These are phyloP conservation scores for Aphelinus certus DNA, from an alignment of 1,140 invertebrate species.

Conservation along the genomic window DNA sequence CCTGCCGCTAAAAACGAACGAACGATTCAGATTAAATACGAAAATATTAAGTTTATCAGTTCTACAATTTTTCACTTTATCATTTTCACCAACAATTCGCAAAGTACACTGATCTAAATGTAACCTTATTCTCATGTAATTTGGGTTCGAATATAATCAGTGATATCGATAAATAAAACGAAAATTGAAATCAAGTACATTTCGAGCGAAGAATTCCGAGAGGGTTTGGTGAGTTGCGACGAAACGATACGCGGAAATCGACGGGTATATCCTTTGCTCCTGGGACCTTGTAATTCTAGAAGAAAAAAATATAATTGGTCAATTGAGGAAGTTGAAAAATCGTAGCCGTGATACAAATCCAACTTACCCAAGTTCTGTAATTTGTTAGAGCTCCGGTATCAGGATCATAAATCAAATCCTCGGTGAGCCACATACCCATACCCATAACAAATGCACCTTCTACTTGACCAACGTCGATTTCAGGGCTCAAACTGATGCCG, in stretches of 20 bases:
- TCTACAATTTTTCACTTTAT: not conserved
- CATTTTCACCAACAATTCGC: not conserved
- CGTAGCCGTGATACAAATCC: not conserved
- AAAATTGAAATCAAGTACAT: conserved; percentile 64
- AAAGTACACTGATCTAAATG: not conserved
- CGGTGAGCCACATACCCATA: conserved; percentile 81
- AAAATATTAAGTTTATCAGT: not conserved
- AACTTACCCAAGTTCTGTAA: conserved; percentile 78
- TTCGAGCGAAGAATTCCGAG: conserved; percentile 82
- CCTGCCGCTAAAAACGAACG: conserved; percentile 71
- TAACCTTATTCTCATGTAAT: not conserved
- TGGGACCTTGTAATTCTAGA: conserved; percentile 81
- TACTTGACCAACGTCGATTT: conserved; percentile 86
- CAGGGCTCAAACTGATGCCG: conserved; percentile 79
- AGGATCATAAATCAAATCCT: conserved; percentile 76
- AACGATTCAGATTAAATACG: conserved; percentile 23
- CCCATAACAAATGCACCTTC: conserved; percentile 92
- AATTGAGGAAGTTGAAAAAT: conserved; percentile 11
- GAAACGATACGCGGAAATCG: conserved; percentile 81
- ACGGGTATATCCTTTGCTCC: conserved; percentile 86
- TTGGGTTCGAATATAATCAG: not conserved
- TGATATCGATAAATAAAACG: not conserved
- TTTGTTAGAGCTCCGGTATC: conserved; percentile 76
- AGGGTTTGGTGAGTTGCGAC: conserved; percentile 75
- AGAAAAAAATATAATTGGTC: conserved; percentile 17